These are phyloP conservation scores for Vireo altiloquus DNA, from an alignment of 2,113 vertebrate genomes.

Conservation along the genomic window DNA sequence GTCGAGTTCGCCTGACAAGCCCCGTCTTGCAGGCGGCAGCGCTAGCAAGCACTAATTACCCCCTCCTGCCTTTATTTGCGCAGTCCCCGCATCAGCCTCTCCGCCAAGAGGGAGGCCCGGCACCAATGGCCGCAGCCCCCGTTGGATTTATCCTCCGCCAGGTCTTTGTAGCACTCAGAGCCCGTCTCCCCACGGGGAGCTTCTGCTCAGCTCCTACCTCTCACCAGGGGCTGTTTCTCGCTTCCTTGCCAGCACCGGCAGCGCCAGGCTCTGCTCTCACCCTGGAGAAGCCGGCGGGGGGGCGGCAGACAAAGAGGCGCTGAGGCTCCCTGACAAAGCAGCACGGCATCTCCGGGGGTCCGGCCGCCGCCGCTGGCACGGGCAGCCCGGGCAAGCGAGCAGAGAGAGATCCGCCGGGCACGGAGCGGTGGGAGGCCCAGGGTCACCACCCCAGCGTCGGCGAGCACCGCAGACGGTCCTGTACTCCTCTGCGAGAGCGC, in stretches of 20 bases:
- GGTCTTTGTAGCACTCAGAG: not conserved
- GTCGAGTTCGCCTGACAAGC: not conserved
- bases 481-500: not conserved
- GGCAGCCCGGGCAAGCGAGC: not conserved
- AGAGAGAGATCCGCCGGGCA: not conserved
- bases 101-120: not conserved
- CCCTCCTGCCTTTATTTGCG: constrained; percentile 3
- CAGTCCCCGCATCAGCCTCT: not conserved
- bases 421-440: not conserved
- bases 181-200: fast-evolving
- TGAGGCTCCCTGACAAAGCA: constrained; percentile 41
- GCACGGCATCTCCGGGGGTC: not conserved
- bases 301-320: constrained; percentile 36
- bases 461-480: not conserved
- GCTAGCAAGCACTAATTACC: constrained; percentile 15
- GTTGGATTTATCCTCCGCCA: not conserved
- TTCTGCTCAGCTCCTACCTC: not conserved
- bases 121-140: not conserved
- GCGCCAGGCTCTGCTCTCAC: not conserved
- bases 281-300: not conserved
- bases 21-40: constrained; percentile 8
- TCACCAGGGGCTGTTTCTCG: not conserved
- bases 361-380: not conserved
- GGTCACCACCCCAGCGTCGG: not conserved
- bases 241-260: not conserved